These are phyloP conservation scores for Drosophila hamatofila DNA, from an alignment of 2,888 invertebrate genomes.

Conservation along the genomic window DNA sequence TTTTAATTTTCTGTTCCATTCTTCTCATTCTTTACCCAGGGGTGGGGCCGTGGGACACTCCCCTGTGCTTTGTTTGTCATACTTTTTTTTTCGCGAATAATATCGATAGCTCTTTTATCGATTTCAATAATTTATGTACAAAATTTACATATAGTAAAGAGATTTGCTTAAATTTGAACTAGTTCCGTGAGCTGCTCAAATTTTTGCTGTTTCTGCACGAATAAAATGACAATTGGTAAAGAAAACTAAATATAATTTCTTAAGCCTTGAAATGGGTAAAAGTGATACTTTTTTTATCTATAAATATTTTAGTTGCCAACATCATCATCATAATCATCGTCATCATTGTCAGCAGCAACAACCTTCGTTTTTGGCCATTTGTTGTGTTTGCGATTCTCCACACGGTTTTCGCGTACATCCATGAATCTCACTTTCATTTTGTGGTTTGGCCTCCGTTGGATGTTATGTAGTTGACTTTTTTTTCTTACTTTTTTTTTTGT, in stretches of 20 bases:
- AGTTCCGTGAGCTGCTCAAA: not conserved
- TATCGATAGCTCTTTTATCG: constrained; percentile 18
- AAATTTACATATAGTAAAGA: constrained; percentile 1
- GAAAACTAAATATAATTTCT: constrained; percentile 16
- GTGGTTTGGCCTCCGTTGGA: constrained; percentile 26
- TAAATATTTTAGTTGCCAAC: constrained; percentile 27
- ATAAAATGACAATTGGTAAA: not conserved
- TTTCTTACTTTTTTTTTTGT: constrained; percentile 12
- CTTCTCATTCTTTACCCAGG: constrained; percentile 14
- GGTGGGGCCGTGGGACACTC: constrained; percentile 56
- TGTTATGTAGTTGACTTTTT: constrained; percentile 26
- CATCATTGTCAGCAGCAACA: constrained; percentile 29
- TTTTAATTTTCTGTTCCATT: not conserved
- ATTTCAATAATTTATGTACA: not conserved
- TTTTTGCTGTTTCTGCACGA: not conserved
- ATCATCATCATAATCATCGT: constrained; percentile 1
- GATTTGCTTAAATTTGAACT: not conserved
- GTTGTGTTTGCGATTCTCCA: constrained; percentile 52
- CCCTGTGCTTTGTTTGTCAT: constrained; percentile 50
- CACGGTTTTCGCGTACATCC: constrained; percentile 25
- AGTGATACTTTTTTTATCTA: constrained; percentile 30
- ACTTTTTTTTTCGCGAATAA: not conserved
- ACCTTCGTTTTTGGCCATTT: constrained; percentile 37
- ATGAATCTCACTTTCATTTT: constrained; percentile 71
- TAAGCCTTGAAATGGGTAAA: constrained; percentile 36